phyloP scores from a whole-genome alignment of 2,113 vertebrate species.

The Speoplatyrhinus poulsoni region DNA sequence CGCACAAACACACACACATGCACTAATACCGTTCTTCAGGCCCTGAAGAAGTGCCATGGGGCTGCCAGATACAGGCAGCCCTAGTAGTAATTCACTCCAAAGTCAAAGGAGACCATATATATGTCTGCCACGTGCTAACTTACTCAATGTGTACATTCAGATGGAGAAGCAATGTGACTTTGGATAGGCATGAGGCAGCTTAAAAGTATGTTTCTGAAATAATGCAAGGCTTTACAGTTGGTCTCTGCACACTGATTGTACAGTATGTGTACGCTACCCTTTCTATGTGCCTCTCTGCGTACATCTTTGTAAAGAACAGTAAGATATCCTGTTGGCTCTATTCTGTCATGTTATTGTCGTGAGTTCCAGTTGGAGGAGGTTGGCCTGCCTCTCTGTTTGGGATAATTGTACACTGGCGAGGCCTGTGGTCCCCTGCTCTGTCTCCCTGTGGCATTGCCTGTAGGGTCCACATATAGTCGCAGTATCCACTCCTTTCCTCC shows the following conservation, averaged over 20 bases:
- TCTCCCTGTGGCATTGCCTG: constrained; percentile 78
- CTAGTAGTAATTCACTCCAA: constrained; percentile 34
- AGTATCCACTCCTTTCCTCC: constrained; percentile 61
- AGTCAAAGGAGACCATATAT: constrained; percentile 27
- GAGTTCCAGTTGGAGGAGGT: constrained; percentile 70
- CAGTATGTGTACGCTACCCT: constrained; percentile 18
- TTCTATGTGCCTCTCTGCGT: constrained; percentile 32
- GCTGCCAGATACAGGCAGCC: constrained; percentile 33
- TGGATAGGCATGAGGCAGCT: constrained; percentile 8
- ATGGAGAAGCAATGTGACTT: constrained; percentile 16
- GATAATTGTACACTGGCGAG: constrained; percentile 80
- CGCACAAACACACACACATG: constrained; percentile 9
- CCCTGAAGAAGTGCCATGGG: constrained; percentile 48
- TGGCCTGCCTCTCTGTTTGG: constrained; percentile 79
- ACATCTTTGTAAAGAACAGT: constrained; percentile 39
- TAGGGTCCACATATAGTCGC: constrained; percentile 77
- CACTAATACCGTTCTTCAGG: constrained; percentile 24
- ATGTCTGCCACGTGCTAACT: constrained; percentile 31
- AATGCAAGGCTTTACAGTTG: neutral
- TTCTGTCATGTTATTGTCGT: constrained; percentile 65
- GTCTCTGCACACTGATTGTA: neutral
- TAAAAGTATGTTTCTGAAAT: constrained; percentile 13
- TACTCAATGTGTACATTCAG: constrained; percentile 24
- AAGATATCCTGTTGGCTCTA: constrained; percentile 52
- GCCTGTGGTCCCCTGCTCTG: constrained; percentile 80